A percentile compares a stretch with the other conserved stretches of the same genome.
Conservation (phyloP, 2,797 vertebrate genomes). For the Dromococcyx pavoninus region DNA sequence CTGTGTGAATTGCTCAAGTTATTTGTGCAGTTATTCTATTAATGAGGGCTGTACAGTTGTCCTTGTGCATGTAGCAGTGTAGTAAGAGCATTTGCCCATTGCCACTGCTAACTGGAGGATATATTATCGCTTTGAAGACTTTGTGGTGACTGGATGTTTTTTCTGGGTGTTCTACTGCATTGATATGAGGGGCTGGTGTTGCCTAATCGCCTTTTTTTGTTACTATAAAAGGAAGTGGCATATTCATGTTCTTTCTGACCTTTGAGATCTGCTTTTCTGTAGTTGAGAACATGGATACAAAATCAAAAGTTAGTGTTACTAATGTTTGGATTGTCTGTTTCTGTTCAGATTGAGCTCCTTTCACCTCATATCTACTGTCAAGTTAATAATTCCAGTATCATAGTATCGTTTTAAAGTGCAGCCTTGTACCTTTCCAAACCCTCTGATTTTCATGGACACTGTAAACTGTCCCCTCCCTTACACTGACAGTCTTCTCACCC, state of each 20-base stretch:
- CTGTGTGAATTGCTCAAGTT: background rate
- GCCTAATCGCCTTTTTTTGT: background rate
- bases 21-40: background rate
- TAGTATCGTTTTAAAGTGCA: background rate
- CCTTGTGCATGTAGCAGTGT: background rate
- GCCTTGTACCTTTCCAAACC: background rate
- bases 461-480: accelerated
- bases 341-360: background rate
- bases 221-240: background rate
- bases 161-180: background rate
- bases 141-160: background rate
- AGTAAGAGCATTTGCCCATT: background rate
- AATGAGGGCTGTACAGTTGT: background rate
- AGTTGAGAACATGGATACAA: background rate
- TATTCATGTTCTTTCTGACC: background rate
- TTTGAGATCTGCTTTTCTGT: background rate
- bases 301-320: background rate
- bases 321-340: background rate
- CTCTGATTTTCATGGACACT: background rate
- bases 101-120: background rate
- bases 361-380: background rate
- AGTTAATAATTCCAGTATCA: background rate
- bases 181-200: background rate
- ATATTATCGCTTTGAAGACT: background rate
- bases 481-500: background rate